Evolutionary conservation across 2,113 vertebrate species (phyloP), one percentile per base, ranked within the genome.

Genomic region (Ammodramus savannarum): DNA sequence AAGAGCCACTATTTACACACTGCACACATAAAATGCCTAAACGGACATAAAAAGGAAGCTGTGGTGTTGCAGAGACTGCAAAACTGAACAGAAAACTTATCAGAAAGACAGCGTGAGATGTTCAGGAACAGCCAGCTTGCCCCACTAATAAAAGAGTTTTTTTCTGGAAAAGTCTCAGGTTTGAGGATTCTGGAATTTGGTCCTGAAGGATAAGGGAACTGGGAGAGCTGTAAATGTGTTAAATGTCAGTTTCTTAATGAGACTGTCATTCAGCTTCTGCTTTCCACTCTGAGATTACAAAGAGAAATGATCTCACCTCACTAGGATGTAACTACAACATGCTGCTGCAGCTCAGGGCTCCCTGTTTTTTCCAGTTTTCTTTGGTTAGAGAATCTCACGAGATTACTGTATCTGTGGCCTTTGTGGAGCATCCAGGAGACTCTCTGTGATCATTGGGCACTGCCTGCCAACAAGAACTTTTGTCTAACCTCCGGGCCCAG

Each of bases 301-400:
- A 85, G 41, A 91, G 54, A 76, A 93, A 90, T 93, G 25, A 95
- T 83, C 94, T 97, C 85, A 96, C 41, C 79, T 91, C 36, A 41
- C 16, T 26, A 79, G 90, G 85, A 74, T 0, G 67, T 87, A 93
- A 73, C 87, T 79, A 76, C 58, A 90, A 91, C 87, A 76, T 79
- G 92, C 92, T 83, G 58, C 85, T 90, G 86, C 95, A 95, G 90
- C 85, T 94, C 92, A 93, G 61, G 46, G 16, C 36, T 74, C 73
- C 27, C 39, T 11, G 1, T 63, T 85, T 93, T 67, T 68, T 61
- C 57, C 58, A 65, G 1, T 76, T 91, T 75, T 72, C 46, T 89
- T 54, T 85, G 27, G 31, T 89, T 69, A 87, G 41, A 87, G 41
- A 71, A 62, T 79, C 32, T 41, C 9, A 3, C 3, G 32, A 79